A percentile compares a stretch with the other conserved stretches of the same genome.
Conservation (phyloP, 1,140 invertebrate species). For the Tribolium castaneum region DNA sequence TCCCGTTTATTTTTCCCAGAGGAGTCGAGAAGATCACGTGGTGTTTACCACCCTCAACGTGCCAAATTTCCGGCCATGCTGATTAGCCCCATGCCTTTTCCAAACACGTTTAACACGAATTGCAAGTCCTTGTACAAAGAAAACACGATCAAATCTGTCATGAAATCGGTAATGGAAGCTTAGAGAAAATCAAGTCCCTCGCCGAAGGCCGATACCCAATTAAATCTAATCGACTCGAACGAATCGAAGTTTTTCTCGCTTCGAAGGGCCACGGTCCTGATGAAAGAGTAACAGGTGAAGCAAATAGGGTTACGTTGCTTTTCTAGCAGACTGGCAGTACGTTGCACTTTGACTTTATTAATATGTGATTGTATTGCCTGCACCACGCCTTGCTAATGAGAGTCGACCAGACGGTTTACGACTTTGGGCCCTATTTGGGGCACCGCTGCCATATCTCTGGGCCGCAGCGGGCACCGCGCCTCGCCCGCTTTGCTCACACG, state of each 20-base stretch:
- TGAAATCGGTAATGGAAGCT: conserved; percentile 16
- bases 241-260: conserved; percentile 3
- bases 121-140: neutral
- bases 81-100: conserved; percentile 37
- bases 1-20: conserved; percentile 35
- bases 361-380: conserved; percentile 53
- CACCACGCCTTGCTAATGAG: conserved; percentile 48
- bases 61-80: conserved; percentile 37
- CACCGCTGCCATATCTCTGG: neutral
- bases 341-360: conserved; percentile 55
- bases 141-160: conserved; percentile 2
- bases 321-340: conserved; percentile 39
- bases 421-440: neutral
- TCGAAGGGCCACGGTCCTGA: neutral
- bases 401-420: conserved; percentile 6
- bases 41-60: conserved; percentile 18
- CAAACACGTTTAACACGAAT: conserved; percentile 38
- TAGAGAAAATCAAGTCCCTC: neutral
- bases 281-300: conserved; percentile 28
- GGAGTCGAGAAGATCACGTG: conserved; percentile 33
- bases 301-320: neutral
- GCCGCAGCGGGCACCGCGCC: conserved; percentile 20
- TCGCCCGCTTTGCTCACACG: conserved; percentile 12
- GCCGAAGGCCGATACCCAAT: conserved; percentile 5
- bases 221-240: conserved; percentile 10